A percentile compares a stretch with the other conserved stretches of the same genome.
Conservation (phyloP, 2,797 vertebrate genomes). For the Pteropus rufus region DNA sequence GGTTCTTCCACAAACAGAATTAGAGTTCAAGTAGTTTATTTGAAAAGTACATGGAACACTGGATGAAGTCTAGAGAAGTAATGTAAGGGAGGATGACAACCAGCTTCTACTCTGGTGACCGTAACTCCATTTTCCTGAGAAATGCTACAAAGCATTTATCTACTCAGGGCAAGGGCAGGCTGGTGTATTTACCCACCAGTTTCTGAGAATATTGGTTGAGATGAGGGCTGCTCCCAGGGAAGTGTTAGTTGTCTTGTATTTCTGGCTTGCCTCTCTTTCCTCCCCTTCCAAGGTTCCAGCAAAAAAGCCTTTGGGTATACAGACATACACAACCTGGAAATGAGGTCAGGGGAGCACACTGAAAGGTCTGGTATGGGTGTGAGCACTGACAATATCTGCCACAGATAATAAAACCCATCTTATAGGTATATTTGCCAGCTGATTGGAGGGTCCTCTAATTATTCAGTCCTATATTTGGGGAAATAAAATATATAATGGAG, state of each 20-base stretch:
- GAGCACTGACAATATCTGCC: background rate
- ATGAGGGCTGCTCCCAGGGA: background rate
- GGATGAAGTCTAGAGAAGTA: background rate
- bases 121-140: background rate
- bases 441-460: background rate
- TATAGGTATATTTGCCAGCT: background rate
- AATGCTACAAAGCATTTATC: background rate
- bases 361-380: background rate
- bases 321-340: background rate
- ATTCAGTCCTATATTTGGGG: background rate
- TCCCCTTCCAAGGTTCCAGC: background rate
- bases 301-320: background rate
- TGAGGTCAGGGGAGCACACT: background rate
- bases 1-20: background rate
- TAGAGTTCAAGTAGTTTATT: background rate
- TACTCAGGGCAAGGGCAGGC: background rate
- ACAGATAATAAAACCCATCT: background rate
- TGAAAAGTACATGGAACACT: background rate
- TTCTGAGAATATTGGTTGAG: background rate
- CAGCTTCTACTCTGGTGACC: background rate
- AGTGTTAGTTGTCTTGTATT: background rate
- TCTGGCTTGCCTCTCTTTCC: background rate
- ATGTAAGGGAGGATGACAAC: background rate
- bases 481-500: background rate
- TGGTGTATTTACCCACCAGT: background rate